Conservation (phyloP, 1,140 invertebrate genomes). For the Eumaeus atala region DNA sequence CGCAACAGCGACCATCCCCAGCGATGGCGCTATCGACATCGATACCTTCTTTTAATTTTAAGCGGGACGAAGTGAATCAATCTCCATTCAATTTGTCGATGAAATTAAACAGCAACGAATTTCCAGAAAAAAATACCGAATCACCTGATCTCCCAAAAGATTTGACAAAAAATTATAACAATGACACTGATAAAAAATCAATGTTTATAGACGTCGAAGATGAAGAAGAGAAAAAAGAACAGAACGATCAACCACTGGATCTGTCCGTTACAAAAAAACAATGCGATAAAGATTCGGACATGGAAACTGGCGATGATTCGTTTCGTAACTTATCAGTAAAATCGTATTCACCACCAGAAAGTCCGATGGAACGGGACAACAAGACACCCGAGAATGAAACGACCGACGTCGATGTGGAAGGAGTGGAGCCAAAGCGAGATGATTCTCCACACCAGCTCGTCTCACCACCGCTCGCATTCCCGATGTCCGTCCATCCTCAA, state of each 20-base stretch:
- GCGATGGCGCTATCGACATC: constrained; percentile 71
- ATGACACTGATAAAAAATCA: constrained; percentile 41
- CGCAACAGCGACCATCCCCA: constrained; percentile 78
- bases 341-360: constrained; percentile 65
- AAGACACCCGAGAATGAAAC: constrained; percentile 73
- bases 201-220: constrained; percentile 45
- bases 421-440: constrained; percentile 75
- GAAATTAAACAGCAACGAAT: constrained; percentile 52
- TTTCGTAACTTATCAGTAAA: constrained; percentile 62
- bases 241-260: constrained; percentile 82
- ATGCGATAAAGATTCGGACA: constrained; percentile 57
- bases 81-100: constrained; percentile 56
- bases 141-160: constrained; percentile 59
- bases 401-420: constrained; percentile 68
- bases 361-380: constrained; percentile 47
- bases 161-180: constrained; percentile 45
- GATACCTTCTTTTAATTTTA: constrained; percentile 55
- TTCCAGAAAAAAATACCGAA: constrained; percentile 35
- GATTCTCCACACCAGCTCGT: constrained; percentile 76
- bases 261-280: constrained; percentile 78
- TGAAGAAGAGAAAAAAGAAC: constrained; percentile 52
- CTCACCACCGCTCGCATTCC: constrained; percentile 82
- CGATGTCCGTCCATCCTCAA: constrained; percentile 84
- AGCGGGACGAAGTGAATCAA: constrained; percentile 52
- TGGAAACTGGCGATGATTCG: constrained; percentile 57